phyloP scores from a whole-genome alignment of 2,113 vertebrate genomes.

The Polypterus senegalus region DNA sequence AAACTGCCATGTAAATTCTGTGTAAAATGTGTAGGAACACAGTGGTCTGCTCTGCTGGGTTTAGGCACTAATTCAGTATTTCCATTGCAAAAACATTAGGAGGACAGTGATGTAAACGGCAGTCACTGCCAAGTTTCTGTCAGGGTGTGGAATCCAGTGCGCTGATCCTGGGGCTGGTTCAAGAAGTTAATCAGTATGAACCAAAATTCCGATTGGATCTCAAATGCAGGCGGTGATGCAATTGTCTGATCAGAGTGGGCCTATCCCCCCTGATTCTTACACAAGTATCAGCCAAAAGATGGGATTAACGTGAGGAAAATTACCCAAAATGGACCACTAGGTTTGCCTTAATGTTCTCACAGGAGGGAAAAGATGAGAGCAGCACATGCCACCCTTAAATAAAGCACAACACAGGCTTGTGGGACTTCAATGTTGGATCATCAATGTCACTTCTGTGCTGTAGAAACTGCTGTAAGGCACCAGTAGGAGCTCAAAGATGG shows the following conservation, averaged over 20 bases:
- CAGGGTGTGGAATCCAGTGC: slow-evolving; percentile 25
- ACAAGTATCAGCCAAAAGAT: slow-evolving; percentile 34
- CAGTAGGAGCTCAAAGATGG: too few species aligned
- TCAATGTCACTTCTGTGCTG: too few species aligned
- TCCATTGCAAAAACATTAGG: slow-evolving; percentile 41
- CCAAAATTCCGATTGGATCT: slow-evolving; percentile 4
- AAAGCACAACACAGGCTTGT: too few species aligned
- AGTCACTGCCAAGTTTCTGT: slow-evolving; percentile 13
- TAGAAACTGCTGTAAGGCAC: too few species aligned
- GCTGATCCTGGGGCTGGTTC: slow-evolving; percentile 2
- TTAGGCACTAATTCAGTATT: slow-evolving; percentile 28
- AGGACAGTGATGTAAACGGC: slow-evolving; percentile 18
- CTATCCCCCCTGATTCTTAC: slow-evolving; percentile 29
- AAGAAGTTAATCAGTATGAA: slow-evolving; percentile 20
- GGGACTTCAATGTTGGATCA: too few species aligned
- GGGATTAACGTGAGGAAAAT: slow-evolving; percentile 27
- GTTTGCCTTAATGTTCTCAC: slow-evolving; percentile 16
- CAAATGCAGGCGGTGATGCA: slow-evolving; percentile 32
- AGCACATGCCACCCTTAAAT: too few species aligned
- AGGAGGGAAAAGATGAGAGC: slow-evolving; percentile 18
- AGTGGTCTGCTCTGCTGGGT: too few species aligned
- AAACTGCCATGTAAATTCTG: too few species aligned
- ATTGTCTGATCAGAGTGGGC: slow-evolving; percentile 26
- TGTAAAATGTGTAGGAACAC: too few species aligned
- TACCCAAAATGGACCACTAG: slow-evolving; percentile 21